Conservation (phyloP, 2,113 vertebrate species). For the Chionis minor region DNA sequence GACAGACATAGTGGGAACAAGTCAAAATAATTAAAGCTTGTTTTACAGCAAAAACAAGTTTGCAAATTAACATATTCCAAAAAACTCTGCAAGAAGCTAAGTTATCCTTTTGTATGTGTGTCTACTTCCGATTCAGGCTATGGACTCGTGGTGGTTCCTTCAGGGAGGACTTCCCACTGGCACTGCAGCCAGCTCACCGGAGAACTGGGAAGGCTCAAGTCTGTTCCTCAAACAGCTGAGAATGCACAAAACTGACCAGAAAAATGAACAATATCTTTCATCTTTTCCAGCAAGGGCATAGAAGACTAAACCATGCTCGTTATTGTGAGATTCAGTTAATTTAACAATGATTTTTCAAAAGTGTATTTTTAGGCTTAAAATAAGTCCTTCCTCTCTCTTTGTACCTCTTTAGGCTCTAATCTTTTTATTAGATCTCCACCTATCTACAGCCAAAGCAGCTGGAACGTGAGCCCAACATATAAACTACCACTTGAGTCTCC, state of each 20-base stretch:
- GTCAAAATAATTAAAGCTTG: constrained; percentile 26
- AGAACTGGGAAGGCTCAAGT: not conserved
- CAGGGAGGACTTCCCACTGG: not conserved
- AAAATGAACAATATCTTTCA: not conserved
- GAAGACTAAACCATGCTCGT: not conserved
- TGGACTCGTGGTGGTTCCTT: not conserved
- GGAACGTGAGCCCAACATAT: not conserved
- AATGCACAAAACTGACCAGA: not conserved
- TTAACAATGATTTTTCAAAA: not conserved
- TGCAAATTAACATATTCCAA: not conserved
- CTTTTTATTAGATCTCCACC: not conserved
- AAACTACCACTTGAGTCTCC: not conserved
- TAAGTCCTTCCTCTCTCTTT: not conserved
- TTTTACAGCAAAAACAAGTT: constrained; percentile 36
- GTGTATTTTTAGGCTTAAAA: not conserved
- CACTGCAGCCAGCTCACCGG: not conserved
- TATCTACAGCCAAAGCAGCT: not conserved
- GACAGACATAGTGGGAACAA: constrained; percentile 22
- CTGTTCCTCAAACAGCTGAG: not conserved
- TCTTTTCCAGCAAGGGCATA: not conserved
- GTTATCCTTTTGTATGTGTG: not conserved
- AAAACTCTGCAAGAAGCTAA: not conserved
- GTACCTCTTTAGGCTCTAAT: not conserved
- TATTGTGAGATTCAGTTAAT: not conserved
- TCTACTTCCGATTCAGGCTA: not conserved